Base-by-base conservation (phyloP, 2,113 vertebrate species). In the Neolamprologus modestus region DNA sequence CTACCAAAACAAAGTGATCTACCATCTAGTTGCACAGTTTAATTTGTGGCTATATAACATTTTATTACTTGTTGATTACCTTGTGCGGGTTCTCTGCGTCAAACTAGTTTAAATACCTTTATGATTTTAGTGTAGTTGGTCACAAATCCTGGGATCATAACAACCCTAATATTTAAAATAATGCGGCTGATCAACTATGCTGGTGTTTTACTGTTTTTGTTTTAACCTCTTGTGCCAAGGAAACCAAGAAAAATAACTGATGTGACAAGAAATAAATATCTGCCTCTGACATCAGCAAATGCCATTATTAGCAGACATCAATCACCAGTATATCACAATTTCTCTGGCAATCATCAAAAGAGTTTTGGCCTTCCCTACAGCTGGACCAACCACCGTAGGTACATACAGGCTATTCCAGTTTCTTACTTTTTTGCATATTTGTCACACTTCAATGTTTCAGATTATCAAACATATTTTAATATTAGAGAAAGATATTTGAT, bases 161-260 rank as follows among this genome's bases (percentile, higher is more conserved):
- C 31, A 66, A 37, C 33, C 61, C 17, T 66, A 66, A 37, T n/a
- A 66, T 68, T 68, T 68, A 68, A 68, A 40, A 68, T 40, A 40
- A 68, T 40, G 7, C 0, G 3, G 63, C n/a, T 40, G 19, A 40
- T 68, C 7, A 21, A 13, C 63, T 68, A 40, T 68, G 11, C 63
- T 40, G 0, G 19, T 5, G 11, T 26, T 45, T 26, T 1, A 0
- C 24, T 47, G 2, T 2, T 45, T 73, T 45, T 45, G 4, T 45
- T 73, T 73, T 16, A 26, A 26, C 68, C 40, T 10, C 21, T 13
- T 68, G 35, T 68, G n/a, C 19, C 63, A 68, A 40, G 17, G n/a
- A 63, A 35, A 12, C 9, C 19, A 63, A 63, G 24, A 28, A 28
- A 59, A 63, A 63, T 35, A 63, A 35, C 31, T 19, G 28, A 63